Conservation (phyloP, 2,113 vertebrate genomes). For the Pollimyrus isidori region DNA sequence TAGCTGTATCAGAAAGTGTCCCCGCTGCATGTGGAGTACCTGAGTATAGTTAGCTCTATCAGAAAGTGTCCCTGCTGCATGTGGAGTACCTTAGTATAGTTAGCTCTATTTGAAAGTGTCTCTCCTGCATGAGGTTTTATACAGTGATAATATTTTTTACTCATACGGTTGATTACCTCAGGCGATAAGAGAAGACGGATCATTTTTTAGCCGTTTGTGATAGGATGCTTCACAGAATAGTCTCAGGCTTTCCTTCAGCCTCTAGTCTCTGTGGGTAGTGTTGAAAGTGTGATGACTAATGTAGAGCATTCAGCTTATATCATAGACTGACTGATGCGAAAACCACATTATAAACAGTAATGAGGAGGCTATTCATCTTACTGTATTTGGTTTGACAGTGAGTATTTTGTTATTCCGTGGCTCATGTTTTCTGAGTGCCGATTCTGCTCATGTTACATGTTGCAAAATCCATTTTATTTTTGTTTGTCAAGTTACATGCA, state of each 20-base stretch:
- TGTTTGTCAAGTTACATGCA: not conserved
- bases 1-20: too few relatives aligned
- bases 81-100: too few relatives aligned
- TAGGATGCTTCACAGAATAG: not conserved
- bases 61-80: too few relatives aligned
- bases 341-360: constrained; percentile 45
- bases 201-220: not conserved
- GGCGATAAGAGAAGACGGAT: not conserved
- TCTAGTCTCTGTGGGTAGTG: constrained; percentile 35
- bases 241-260: too few relatives aligned
- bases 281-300: constrained; percentile 56
- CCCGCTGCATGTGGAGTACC: too few relatives aligned
- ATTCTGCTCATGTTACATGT: not conserved
- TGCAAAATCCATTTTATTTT: not conserved
- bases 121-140: not conserved
- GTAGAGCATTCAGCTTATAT: constrained; percentile 29
- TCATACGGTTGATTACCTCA: not conserved
- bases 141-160: not conserved
- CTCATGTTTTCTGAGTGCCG: not conserved
- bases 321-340: constrained; percentile 29
- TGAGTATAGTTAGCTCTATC: not conserved
- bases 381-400: constrained; percentile 33
- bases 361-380: constrained; percentile 17
- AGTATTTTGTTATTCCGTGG: not conserved
- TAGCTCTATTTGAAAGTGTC: too few relatives aligned